These are phyloP conservation scores for Drosophila ambigua DNA, from an alignment of 1,140 invertebrate genomes.

Conservation along the genomic window DNA sequence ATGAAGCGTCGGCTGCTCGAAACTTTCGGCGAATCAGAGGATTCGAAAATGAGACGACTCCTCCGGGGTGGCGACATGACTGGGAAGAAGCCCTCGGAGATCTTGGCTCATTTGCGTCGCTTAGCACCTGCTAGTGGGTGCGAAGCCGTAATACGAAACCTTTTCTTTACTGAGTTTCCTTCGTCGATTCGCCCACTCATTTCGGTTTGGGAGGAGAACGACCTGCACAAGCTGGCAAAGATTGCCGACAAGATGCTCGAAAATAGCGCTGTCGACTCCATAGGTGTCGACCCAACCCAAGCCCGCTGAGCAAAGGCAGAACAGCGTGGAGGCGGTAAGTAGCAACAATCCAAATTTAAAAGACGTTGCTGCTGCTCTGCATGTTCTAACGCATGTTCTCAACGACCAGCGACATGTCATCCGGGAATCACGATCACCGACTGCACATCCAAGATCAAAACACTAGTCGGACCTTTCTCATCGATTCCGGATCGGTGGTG, in stretches of 20 bases:
- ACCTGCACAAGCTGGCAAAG: slow-evolving; percentile 4
- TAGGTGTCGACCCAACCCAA: not conserved
- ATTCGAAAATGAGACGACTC: not conserved
- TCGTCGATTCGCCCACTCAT: slow-evolving; percentile 3
- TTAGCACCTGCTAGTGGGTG: not conserved
- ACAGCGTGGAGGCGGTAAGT: not conserved
- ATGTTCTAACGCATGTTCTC: too few species aligned
- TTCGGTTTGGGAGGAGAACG: not conserved
- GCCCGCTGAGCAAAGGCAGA: too few species aligned
- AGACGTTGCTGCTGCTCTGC: not conserved
- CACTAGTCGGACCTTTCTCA: too few species aligned
- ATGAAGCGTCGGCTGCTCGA: too few species aligned
- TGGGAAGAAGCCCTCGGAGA: not conserved
- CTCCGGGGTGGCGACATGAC: not conserved
- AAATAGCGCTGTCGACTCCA: not conserved
- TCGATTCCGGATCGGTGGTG: too few species aligned
- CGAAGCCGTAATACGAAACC: not conserved
- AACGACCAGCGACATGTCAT: too few species aligned
- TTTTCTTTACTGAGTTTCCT: not conserved
- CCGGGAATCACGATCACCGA: too few species aligned
- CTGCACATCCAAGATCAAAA: too few species aligned
- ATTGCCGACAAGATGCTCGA: slow-evolving; percentile 9
- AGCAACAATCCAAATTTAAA: not conserved
- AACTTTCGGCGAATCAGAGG: too few species aligned
- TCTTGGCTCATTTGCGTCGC: too few species aligned